phyloP scores from a whole-genome alignment of 2,113 vertebrate species.

The Hoplias malabaricus region DNA sequence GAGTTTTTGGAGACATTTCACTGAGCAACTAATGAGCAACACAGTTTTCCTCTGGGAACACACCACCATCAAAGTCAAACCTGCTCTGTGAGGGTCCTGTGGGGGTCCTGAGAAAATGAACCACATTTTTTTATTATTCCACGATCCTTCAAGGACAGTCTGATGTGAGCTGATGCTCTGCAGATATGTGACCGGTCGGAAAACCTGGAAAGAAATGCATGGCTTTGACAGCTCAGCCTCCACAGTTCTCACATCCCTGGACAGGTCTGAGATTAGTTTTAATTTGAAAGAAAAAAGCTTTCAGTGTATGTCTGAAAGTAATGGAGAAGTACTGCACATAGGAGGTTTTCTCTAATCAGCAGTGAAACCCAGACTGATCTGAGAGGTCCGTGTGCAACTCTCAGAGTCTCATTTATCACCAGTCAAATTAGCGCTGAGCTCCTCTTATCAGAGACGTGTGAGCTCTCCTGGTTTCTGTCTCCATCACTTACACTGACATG shows the following conservation, averaged over 20 bases:
- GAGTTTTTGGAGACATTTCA: too few relatives aligned
- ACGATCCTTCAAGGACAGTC: too few relatives aligned
- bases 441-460: conserved; percentile 41
- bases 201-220: not conserved
- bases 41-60: too few relatives aligned
- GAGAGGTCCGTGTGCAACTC: not conserved
- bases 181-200: not conserved
- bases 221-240: not conserved
- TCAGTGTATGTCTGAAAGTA: not conserved
- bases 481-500: not conserved
- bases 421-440: conserved; percentile 17
- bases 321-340: not conserved
- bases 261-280: not conserved
- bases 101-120: too few relatives aligned
- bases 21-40: too few relatives aligned
- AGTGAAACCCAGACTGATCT: not conserved
- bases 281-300: not conserved
- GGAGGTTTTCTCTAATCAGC: not conserved
- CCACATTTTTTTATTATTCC: too few relatives aligned
- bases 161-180: not conserved
- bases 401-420: conserved; percentile 33
- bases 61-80: too few relatives aligned
- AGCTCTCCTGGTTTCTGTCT: conserved; percentile 39
- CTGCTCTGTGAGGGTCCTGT: too few relatives aligned
- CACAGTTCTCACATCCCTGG: not conserved